These are phyloP conservation scores for Sicus ferrugineus DNA, from an alignment of 2,888 invertebrate species.

Conservation along the genomic window DNA sequence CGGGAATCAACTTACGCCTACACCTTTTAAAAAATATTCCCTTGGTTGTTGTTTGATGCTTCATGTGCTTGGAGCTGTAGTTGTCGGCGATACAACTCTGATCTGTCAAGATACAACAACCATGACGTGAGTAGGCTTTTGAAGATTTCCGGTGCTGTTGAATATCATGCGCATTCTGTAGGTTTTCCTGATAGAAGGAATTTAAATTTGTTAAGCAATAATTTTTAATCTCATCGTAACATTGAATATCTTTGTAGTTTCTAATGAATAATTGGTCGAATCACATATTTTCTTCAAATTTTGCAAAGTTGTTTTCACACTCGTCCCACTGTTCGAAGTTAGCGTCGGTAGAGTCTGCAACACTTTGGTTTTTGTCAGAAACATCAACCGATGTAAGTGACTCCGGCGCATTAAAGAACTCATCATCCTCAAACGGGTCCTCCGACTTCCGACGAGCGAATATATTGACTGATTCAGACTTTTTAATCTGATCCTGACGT, in stretches of 20 bases:
- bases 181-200: slow-evolving; percentile 54
- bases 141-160: slow-evolving; percentile 37
- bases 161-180: slow-evolving; percentile 39
- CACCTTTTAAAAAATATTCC: slow-evolving; percentile 51
- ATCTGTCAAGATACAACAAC: background rate
- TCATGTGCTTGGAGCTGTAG: slow-evolving; percentile 20
- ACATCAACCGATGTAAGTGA: background rate
- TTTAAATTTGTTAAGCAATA: slow-evolving; percentile 56
- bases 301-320: slow-evolving; percentile 62
- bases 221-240: slow-evolving; percentile 58
- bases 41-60: slow-evolving; percentile 38
- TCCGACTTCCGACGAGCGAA: slow-evolving; percentile 85
- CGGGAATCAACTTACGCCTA: slow-evolving; percentile 53
- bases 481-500: slow-evolving; percentile 75
- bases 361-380: background rate
- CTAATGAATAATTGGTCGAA: slow-evolving; percentile 60
- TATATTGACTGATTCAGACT: slow-evolving; percentile 90
- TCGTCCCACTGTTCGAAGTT: slow-evolving; percentile 62
- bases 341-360: slow-evolving; percentile 31
- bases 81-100: background rate
- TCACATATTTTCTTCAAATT: slow-evolving; percentile 66
- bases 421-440: slow-evolving; percentile 90
- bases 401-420: slow-evolving; percentile 74
- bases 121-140: slow-evolving; percentile 3
- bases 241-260: slow-evolving; percentile 40